Evolutionary conservation across 2,797 vertebrate genomes (phyloP), one percentile per base, ranked within the genome.

Genomic region (Phylloscopus collybita): DNA sequence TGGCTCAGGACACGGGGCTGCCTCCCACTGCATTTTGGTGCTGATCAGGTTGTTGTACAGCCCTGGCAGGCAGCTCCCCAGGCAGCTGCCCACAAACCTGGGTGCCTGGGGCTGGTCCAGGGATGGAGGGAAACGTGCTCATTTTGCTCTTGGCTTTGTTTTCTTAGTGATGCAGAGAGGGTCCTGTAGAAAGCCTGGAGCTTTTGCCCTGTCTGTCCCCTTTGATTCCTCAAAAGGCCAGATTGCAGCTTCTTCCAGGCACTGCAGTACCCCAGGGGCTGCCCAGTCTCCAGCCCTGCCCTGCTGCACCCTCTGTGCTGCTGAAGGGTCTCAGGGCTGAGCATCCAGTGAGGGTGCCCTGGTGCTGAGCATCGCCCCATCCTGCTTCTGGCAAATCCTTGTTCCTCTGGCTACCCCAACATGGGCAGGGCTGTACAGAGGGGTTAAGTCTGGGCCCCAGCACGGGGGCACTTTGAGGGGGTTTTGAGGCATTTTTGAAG

Each of bases 121-220:
- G 65, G 36, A 21, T 8, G 17, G 40, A 51, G 34, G 16, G 44
- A 54, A 80, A 47, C 7, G 2, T 42, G 59, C 57, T 85, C 34
- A 3, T 53, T 91, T 76, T 71, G 69, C 30, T 70, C 76, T 75
- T 62, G 60, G 61, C 60, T 94, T 86, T 71, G 78, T 89, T 95
- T 91, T 36, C 72, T 88, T 65, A 34, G 53, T 40, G 65, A 59
- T 74, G 50, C 11, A 10, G 80, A 79, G 64, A 60, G 21, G 66
- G 64, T 88, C 64, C 56, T 91, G 18, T 56, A 50, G 86, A 95
- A 94, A 88, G 66, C 78, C 81, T 62, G 40, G 30, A 64, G 78
- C n/a, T 96, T 71, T 86, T 32, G 44, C 29, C 20, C 51, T 69
- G 11, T 75, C 65, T 92, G 18, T 82, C 53, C 78, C 69, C 71